Percentiles rank a stretch among this genome's conserved stretches.
Conservation (phyloP, 2,888 invertebrate genomes). For the Rhagium mordax region DNA sequence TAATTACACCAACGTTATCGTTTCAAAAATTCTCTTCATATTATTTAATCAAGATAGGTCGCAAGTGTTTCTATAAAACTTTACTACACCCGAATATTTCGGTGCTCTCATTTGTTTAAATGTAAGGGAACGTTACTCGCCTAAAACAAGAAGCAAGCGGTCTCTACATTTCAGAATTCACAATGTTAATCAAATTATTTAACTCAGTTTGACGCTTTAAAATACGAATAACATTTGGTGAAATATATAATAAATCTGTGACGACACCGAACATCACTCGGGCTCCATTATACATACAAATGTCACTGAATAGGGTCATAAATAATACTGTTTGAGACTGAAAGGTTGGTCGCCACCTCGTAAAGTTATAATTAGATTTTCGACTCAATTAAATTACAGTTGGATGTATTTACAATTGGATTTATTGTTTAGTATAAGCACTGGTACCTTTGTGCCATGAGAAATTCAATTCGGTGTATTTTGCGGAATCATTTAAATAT, state of each 20-base stretch:
- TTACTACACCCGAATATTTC: too few species aligned
- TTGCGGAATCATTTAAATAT: constrained; percentile 35
- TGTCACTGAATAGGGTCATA: constrained; percentile 42
- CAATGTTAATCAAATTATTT: neutral
- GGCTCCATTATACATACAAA: constrained; percentile 22
- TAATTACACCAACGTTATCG: too few species aligned
- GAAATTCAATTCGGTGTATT: constrained; percentile 26
- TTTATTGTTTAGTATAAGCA: constrained; percentile 47
- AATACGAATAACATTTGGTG: neutral
- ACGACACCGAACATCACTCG: constrained; percentile 13
- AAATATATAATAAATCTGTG: constrained; percentile 6
- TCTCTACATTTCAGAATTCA: neutral
- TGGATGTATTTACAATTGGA: constrained; percentile 50
- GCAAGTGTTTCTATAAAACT: too few species aligned
- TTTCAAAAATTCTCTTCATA: too few species aligned
- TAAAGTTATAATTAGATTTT: constrained; percentile 59
- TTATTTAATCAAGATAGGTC: too few species aligned
- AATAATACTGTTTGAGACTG: constrained; percentile 44
- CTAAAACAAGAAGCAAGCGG: too few species aligned
- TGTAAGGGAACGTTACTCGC: too few species aligned
- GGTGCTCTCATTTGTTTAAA: too few species aligned
- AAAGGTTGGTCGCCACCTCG: constrained; percentile 53
- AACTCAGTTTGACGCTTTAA: neutral
- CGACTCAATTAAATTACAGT: constrained; percentile 56
- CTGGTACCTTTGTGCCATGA: constrained; percentile 25